Conservation (phyloP, 2,113 vertebrate genomes). For the Boulengeromyrus knoepffleri region DNA sequence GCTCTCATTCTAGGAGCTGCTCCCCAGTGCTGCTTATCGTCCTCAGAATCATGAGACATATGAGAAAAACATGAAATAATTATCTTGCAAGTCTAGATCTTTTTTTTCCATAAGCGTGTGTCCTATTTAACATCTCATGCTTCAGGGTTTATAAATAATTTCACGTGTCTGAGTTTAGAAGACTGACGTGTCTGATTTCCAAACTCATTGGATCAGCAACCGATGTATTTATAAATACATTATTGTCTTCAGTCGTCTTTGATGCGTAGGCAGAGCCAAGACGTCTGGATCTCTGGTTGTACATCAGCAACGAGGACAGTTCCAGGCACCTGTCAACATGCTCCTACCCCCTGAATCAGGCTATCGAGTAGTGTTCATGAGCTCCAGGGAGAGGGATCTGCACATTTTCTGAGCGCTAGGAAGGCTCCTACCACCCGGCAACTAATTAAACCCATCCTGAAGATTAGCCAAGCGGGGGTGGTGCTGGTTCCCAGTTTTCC, state of each 20-base stretch:
- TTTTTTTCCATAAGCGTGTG: not conserved
- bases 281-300: not conserved
- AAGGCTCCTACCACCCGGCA: not conserved
- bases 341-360: not conserved
- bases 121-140: not conserved
- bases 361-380: not conserved
- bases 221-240: not conserved
- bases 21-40: not conserved
- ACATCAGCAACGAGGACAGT: not conserved
- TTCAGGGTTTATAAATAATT: not conserved
- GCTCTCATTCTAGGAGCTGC: not conserved
- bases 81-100: not conserved
- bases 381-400: not conserved
- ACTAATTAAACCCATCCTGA: not conserved
- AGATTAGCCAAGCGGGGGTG: not conserved
- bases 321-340: not conserved
- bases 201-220: not conserved
- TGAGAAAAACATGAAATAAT: not conserved
- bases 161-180: not conserved
- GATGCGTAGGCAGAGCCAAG: not conserved
- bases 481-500: not conserved
- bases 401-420: not conserved
- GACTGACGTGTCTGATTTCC: not conserved
- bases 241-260: not conserved
- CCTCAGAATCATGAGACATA: not conserved